These are phyloP conservation scores for Azorinus chamasolen DNA, from an alignment of 2,888 invertebrate species.

Conservation along the genomic window DNA sequence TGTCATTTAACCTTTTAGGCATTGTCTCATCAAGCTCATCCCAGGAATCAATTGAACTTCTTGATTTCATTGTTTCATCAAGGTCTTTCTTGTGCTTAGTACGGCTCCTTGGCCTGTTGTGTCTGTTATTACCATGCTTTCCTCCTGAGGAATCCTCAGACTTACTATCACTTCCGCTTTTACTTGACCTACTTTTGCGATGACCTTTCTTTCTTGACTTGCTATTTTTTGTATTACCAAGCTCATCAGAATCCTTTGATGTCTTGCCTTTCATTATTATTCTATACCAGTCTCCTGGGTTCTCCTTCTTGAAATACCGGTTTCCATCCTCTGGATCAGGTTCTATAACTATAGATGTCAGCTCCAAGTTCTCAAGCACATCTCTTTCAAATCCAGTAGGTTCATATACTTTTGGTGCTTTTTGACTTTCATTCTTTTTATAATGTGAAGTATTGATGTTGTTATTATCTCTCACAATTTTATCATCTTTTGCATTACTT, in stretches of 20 bases:
- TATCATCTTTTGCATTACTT: too few species aligned
- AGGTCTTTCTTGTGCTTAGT: neutral
- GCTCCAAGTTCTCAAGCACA: constrained; percentile 46
- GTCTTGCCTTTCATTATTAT: constrained; percentile 56
- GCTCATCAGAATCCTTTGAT: constrained; percentile 37
- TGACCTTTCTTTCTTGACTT: constrained; percentile 1
- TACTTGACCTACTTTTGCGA: constrained; percentile 16
- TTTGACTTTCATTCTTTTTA: too few species aligned
- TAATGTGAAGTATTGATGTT: too few species aligned
- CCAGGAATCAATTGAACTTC: neutral
- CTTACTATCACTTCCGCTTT: constrained; percentile 5
- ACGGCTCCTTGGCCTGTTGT: neutral
- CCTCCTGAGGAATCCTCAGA: neutral
- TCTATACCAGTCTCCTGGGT: constrained; percentile 61
- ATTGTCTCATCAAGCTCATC: neutral
- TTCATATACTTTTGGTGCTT: constrained; percentile 34
- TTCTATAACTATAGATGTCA: constrained; percentile 52
- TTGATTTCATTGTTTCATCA: neutral
- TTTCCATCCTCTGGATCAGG: constrained; percentile 55
- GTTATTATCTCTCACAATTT: too few species aligned
- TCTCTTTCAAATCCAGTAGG: constrained; percentile 47
- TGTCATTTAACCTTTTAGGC: neutral
- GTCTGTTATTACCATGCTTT: neutral
- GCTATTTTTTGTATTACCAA: neutral
- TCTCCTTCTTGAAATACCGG: constrained; percentile 55